Conservation (phyloP, 1,140 invertebrate genomes). For the Andrena cerasifolii region DNA sequence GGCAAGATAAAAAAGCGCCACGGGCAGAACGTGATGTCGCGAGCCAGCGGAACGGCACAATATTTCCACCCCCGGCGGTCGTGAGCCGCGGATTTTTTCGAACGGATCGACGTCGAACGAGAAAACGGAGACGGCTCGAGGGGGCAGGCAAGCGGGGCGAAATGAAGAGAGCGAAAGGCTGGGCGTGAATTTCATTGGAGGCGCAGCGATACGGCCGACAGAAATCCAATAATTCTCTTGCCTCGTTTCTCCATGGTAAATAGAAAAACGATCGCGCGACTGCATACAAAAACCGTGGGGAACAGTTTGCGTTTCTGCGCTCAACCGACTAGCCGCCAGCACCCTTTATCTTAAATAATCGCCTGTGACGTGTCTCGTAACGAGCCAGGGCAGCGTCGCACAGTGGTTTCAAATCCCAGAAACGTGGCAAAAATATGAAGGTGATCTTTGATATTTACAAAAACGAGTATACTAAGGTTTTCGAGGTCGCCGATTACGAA, state of each 20-base stretch:
- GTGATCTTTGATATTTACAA: too few species aligned
- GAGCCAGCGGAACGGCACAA: not conserved
- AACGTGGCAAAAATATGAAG: too few species aligned
- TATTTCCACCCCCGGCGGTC: not conserved
- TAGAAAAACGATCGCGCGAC: slow-evolving; percentile 13
- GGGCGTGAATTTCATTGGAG: slow-evolving; percentile 17
- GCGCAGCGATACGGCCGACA: not conserved
- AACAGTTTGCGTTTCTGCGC: not conserved
- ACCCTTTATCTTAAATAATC: too few species aligned
- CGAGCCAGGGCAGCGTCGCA: too few species aligned
- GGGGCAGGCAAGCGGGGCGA: not conserved
- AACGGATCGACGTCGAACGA: not conserved
- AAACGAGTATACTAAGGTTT: too few species aligned
- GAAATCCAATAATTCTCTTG: slow-evolving; percentile 27
- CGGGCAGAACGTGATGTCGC: not conserved
- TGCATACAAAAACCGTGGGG: not conserved
- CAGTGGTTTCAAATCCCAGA: too few species aligned
- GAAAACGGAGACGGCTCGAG: too few species aligned
- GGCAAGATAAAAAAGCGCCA: not conserved
- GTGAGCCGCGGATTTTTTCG: not conserved
- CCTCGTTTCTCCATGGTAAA: slow-evolving; percentile 10
- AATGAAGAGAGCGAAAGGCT: not conserved
- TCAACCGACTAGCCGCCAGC: not conserved
- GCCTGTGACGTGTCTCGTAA: too few species aligned
- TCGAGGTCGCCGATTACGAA: too few species aligned